phyloP scores from a whole-genome alignment of 2,113 vertebrate genomes.

The Dascyllus trimaculatus region DNA sequence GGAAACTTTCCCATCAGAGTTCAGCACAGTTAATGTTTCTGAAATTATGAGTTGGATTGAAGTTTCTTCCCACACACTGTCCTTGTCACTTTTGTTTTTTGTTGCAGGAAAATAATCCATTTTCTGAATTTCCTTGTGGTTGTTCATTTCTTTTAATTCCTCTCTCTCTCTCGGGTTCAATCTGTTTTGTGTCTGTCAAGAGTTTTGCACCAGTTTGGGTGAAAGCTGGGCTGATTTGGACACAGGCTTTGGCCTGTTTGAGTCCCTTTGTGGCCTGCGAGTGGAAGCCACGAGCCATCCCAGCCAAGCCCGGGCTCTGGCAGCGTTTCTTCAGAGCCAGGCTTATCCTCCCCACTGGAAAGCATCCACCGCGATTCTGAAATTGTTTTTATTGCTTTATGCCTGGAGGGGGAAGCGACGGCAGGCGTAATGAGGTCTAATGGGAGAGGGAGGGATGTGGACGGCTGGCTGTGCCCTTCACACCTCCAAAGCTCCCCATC shows the following conservation, averaged over 20 bases:
- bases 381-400: constrained; percentile 43
- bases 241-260: background rate
- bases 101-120: background rate
- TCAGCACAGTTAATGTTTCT: no score
- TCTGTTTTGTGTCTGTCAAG: background rate
- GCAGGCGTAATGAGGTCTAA: constrained; percentile 46
- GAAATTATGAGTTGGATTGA: no score
- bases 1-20: no score
- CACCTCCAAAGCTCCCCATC: constrained; percentile 14
- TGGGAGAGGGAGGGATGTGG: constrained; percentile 14
- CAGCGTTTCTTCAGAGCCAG: constrained; percentile 11
- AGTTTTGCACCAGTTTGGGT: background rate
- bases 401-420: constrained; percentile 28
- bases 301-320: constrained; percentile 18
- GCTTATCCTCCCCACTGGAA: constrained; percentile 26
- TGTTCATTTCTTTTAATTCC: no score
- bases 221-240: background rate
- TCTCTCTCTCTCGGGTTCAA: background rate
- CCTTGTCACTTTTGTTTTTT: background rate
- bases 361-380: constrained; percentile 15
- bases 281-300: background rate
- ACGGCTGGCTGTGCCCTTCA: constrained; percentile 22
- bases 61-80: background rate
- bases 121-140: no score
- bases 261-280: background rate